Conservation (phyloP, 2,797 vertebrate genomes). For the Smutsia temminckii region DNA sequence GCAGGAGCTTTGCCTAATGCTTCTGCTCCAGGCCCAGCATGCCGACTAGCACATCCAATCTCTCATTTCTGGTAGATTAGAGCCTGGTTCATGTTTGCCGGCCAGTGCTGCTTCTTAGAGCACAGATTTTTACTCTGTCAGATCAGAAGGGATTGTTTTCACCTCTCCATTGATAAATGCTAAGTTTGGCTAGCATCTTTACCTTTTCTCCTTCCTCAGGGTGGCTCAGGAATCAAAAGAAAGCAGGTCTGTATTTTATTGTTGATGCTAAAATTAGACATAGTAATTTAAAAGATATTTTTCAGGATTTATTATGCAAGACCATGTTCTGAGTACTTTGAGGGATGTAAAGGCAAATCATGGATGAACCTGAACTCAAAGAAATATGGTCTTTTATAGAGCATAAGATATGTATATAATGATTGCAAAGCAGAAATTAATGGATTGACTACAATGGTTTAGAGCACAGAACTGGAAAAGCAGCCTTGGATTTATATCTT, state of each 20-base stretch:
- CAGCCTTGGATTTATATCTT: background rate
- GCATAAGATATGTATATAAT: background rate
- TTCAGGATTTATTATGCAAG: background rate
- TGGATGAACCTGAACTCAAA: background rate
- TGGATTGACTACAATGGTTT: background rate
- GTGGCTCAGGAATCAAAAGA: background rate
- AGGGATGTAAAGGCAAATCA: background rate
- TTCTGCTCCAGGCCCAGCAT: background rate
- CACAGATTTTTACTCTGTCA: background rate
- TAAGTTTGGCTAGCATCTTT: background rate
- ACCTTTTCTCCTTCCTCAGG: background rate
- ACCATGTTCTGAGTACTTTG: background rate
- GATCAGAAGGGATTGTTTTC: background rate
- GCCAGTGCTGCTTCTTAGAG: background rate
- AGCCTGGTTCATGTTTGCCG: background rate
- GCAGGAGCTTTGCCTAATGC: background rate
- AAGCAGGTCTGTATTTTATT: background rate
- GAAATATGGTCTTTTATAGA: background rate
- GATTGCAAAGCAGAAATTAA: background rate
- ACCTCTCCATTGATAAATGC: background rate
- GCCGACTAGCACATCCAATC: background rate
- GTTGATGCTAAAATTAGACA: background rate
- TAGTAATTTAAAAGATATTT: slow-evolving; percentile 14
- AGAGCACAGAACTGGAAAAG: background rate
- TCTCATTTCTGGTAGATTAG: slow-evolving; percentile 38